Conservation (phyloP, 2,797 vertebrate genomes). For the Paramormyrops hopkinsi region DNA sequence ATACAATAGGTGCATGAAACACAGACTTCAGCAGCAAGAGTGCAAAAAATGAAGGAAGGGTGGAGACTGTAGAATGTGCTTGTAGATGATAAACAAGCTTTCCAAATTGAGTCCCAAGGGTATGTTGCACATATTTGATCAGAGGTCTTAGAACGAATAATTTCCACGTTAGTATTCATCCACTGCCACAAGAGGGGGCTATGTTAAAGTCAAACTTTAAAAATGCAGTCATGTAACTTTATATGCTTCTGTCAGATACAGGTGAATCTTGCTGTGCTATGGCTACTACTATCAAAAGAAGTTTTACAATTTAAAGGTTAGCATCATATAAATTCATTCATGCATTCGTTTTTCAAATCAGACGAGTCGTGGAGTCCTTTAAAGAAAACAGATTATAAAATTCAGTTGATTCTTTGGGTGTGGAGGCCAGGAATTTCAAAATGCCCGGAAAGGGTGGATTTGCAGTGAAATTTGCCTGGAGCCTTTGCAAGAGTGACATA, state of each 20-base stretch:
- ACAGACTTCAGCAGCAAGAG: slow-evolving; percentile 9
- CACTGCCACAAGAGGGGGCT: neutral
- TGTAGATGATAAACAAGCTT: neutral
- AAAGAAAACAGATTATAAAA: slow-evolving; percentile 21
- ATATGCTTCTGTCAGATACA: slow-evolving; percentile 13
- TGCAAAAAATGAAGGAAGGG: slow-evolving; percentile 30
- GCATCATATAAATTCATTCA: slow-evolving; percentile 30
- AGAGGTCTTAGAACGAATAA: slow-evolving; percentile 24
- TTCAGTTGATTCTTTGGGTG: slow-evolving; percentile 27
- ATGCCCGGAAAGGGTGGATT: slow-evolving; percentile 14
- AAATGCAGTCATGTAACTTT: neutral
- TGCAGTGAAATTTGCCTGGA: neutral
- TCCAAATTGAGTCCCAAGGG: neutral
- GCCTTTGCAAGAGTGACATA: neutral
- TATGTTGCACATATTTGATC: neutral
- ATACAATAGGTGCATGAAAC: slow-evolving; percentile 21
- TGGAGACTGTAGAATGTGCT: neutral
- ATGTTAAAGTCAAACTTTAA: neutral
- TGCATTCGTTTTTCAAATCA: slow-evolving; percentile 32
- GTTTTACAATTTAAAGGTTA: slow-evolving; percentile 39
- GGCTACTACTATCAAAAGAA: slow-evolving; percentile 23
- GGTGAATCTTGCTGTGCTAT: neutral
- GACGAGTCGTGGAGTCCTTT: slow-evolving; percentile 3
- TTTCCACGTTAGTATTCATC: neutral
- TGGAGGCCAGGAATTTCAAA: slow-evolving; percentile 28